Evolutionary conservation across 2,888 invertebrate genomes (phyloP).

Genomic region (Aspidiotus rigidus): DNA sequence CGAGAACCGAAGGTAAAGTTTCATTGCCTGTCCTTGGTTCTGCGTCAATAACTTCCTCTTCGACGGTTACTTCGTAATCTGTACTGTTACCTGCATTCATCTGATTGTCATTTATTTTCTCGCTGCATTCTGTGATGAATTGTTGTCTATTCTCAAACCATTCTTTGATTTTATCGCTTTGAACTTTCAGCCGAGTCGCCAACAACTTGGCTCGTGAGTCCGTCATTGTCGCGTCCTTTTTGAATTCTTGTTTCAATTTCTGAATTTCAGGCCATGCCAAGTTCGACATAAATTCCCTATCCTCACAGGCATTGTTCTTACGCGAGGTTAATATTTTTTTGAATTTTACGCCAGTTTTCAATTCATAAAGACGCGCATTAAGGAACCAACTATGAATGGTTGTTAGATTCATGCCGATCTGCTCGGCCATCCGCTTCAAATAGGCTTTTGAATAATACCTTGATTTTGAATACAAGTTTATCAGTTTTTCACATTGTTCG

Average conservation of each 20-base stretch:
- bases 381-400: slow-evolving; percentile 6
- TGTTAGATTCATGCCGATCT: not conserved
- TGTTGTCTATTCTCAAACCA: slow-evolving; percentile 10
- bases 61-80: not conserved
- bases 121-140: not conserved
- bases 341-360: not conserved
- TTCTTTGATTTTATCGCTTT: slow-evolving; percentile 1
- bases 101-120: not conserved
- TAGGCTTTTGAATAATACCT: not conserved
- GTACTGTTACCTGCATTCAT: not conserved
- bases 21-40: not conserved
- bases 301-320: not conserved
- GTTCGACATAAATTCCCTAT: not conserved
- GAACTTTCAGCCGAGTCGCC: not conserved
- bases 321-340: not conserved
- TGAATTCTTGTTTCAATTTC: not conserved
- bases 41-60: not conserved
- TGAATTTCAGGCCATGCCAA: not conserved
- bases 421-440: not conserved
- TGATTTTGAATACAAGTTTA: not conserved
- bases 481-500: not conserved
- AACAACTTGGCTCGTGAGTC: slow-evolving; percentile 3
- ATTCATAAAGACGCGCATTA: slow-evolving; percentile 23
- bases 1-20: not conserved
- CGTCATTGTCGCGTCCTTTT: not conserved